Evolutionary conservation across 2,888 invertebrate species (phyloP), one percentile per base, ranked within the genome.

Genomic region (Parelbella ahira): DNA sequence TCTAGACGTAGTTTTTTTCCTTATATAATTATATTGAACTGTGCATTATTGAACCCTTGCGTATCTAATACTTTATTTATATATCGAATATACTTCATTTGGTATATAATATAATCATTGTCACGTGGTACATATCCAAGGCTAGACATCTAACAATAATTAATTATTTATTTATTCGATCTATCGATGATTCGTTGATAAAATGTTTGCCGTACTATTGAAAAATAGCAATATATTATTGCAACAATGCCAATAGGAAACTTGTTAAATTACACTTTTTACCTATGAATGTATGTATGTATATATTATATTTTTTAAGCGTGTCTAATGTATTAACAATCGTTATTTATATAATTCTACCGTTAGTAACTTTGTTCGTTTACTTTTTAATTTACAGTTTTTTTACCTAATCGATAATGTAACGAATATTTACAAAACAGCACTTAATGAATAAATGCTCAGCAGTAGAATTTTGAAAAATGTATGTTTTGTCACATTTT

Each of bases 251-350:
- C 48, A 45, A 44, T 49, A 54, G 37, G 49, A 49, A 52, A 52
- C 41, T 49, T 42, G 38, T 34, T 48, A 46, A 47, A 42, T 48
- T 49, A 51, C 44, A 48, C 44, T 19, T 18, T 8, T n/a, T n/a
- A n/a, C n/a, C n/a, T n/a, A n/a, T n/a, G n/a, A n/a, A 19, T 12
- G 19, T 39, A 33, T 41, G 18, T 20, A 41, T 24, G 19, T 46
- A 48, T 43, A 47, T 32, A 37, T 29, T 37, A 43, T 44, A 21
- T 46, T 43, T 42, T 29, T 8, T 47, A 56, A 56, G 53, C 56
- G 51, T 50, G 50, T 57, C 53, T 53, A 53, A 41, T 46, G 48
- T 53, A 59, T 58, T 59, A 64, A 62, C 58, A 59, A 56, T 48
- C 47, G 54, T 47, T 52, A 52, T 48, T 48, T 43, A 36, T 30